These are phyloP conservation scores for Drosophila antonietae DNA, from an alignment of 2,888 invertebrate genomes.

Conservation along the genomic window DNA sequence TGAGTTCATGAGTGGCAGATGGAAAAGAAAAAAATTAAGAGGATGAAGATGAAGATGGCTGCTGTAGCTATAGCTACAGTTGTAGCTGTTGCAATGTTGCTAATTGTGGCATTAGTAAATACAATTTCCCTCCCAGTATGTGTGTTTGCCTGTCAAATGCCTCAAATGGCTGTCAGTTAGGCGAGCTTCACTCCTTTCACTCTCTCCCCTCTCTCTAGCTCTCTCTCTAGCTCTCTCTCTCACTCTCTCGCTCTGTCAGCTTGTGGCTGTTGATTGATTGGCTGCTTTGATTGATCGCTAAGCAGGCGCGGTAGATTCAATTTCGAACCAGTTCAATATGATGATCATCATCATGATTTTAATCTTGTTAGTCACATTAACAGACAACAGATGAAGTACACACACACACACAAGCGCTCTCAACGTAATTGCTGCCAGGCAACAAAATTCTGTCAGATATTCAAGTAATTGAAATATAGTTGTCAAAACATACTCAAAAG, in stretches of 20 bases:
- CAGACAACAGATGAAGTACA: slow-evolving; percentile 16
- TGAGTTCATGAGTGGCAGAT: slow-evolving; percentile 10
- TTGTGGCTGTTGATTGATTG: slow-evolving; percentile 56
- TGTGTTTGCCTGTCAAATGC: slow-evolving; percentile 41
- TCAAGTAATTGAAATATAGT: slow-evolving; percentile 48
- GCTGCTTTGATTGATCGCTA: slow-evolving; percentile 56
- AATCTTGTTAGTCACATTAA: slow-evolving; percentile 45
- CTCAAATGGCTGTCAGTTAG: slow-evolving; percentile 46
- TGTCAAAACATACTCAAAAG: slow-evolving; percentile 54
- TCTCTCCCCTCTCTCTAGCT: not conserved
- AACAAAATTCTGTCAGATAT: slow-evolving; percentile 23
- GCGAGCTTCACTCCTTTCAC: slow-evolving; percentile 2
- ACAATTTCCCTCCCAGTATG: slow-evolving; percentile 27
- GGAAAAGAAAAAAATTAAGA: not conserved
- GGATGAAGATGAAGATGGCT: slow-evolving; percentile 1
- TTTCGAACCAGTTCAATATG: slow-evolving; percentile 33
- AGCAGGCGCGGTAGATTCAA: slow-evolving; percentile 30
- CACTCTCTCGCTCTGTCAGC: slow-evolving; percentile 5
- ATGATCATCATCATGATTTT: slow-evolving; percentile 38
- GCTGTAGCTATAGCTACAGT: not conserved
- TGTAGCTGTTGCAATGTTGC: slow-evolving; percentile 30
- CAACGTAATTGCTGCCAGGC: slow-evolving; percentile 15
- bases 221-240: not conserved
- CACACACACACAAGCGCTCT: slow-evolving; percentile 14
- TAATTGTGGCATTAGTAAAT: slow-evolving; percentile 48